A percentile compares a stretch with the other conserved stretches of the same genome.
phyloP scores from a whole-genome alignment of 2,113 vertebrate species.

The Martes martes region DNA sequence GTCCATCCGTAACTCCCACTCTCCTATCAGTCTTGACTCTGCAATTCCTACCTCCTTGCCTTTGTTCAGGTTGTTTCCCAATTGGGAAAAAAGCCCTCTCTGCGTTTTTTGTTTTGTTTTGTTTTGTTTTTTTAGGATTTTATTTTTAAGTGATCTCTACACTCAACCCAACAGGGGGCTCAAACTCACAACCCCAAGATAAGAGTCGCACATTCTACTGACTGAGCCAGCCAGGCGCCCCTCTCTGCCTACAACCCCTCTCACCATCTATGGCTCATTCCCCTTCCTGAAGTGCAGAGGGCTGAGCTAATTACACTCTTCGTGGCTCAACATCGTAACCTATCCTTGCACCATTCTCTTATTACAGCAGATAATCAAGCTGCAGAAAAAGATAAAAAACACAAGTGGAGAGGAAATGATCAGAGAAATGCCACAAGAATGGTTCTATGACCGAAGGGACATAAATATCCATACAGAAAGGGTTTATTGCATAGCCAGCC shows the following conservation, averaged over 20 bases:
- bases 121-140: neutral
- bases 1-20: neutral
- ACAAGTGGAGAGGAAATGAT: neutral
- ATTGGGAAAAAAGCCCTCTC: neutral
- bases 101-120: neutral
- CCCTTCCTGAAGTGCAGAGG: neutral
- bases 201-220: neutral
- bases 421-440: neutral
- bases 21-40: neutral
- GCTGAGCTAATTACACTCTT: neutral
- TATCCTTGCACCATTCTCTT: neutral
- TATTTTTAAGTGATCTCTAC: neutral
- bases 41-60: neutral
- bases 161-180: neutral
- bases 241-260: neutral
- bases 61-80: neutral
- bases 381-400: neutral
- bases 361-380: neutral
- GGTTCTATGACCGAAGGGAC: neutral
- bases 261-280: neutral
- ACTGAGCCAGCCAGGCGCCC: neutral
- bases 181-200: neutral
- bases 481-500: neutral
- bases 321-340: neutral
- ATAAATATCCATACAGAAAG: neutral